Conservation (phyloP, 1,140 invertebrate genomes). For the Glossosoma conforme region DNA sequence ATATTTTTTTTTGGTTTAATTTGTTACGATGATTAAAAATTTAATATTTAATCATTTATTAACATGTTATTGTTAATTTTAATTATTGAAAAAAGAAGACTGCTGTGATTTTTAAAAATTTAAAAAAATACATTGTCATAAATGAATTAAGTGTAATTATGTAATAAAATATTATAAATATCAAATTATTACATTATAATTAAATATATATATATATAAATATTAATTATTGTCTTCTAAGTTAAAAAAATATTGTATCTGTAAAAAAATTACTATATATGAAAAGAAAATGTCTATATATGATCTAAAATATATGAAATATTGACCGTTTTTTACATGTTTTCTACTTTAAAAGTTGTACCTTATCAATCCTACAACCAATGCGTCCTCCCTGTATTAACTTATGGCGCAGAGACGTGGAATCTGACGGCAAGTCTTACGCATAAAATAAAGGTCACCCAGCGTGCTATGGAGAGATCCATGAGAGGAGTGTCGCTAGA, state of each 20-base stretch:
- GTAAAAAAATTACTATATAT: constrained; percentile 7
- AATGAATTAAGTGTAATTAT: not conserved
- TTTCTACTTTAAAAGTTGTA: not conserved
- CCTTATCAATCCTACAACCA: not conserved
- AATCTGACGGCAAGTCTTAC: too few relatives aligned
- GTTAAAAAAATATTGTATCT: constrained; percentile 2
- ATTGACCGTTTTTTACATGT: constrained; percentile 10
- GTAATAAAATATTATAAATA: too few relatives aligned
- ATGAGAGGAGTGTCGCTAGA: too few relatives aligned
- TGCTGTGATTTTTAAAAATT: constrained; percentile 21
- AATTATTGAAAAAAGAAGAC: constrained; percentile 9
- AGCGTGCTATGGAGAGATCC: too few relatives aligned
- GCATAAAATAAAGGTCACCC: too few relatives aligned
- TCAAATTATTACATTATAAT: too few relatives aligned
- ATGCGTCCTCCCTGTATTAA: too few relatives aligned
- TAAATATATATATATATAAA: not conserved
- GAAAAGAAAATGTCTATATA: constrained; percentile 10
- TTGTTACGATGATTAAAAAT: not conserved
- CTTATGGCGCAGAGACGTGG: too few relatives aligned
- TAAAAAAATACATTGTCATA: constrained; percentile 10
- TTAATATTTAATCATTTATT: too few relatives aligned
- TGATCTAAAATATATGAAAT: constrained; percentile 19
- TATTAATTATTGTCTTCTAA: constrained; percentile 6
- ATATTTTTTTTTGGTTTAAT: not conserved
- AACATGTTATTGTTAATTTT: not conserved